Percentiles rank a stretch among this genome's conserved stretches.
phyloP scores from a whole-genome alignment of 64 coral and sea anemone species.

The Trachythela sp. region DNA sequence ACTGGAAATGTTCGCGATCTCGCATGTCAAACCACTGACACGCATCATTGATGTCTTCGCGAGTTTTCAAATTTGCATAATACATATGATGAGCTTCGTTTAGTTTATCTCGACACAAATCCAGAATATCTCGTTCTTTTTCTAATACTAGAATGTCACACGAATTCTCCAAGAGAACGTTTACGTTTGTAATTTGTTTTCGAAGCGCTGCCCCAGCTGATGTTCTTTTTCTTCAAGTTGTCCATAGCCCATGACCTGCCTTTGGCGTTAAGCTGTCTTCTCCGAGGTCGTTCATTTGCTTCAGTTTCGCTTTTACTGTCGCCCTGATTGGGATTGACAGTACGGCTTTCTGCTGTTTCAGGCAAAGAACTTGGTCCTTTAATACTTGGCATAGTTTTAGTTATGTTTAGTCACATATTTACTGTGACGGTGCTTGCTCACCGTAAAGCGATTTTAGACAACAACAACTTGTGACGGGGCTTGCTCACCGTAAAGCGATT shows the following conservation, averaged over 20 bases:
- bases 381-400: too few species aligned
- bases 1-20: conserved; percentile 41
- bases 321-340: too few species aligned
- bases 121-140: conserved; percentile 31
- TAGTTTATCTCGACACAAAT: conserved; percentile 28
- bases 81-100: conserved; percentile 29
- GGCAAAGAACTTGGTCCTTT: too few species aligned
- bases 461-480: too few species aligned
- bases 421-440: too few species aligned
- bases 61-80: background rate
- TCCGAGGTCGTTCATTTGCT: too few species aligned
- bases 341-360: too few species aligned
- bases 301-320: too few species aligned
- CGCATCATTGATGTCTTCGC: conserved; percentile 1
- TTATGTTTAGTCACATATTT: too few species aligned
- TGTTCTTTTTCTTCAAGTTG: background rate
- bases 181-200: conserved; percentile 46
- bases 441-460: too few species aligned
- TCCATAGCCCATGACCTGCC: conserved; percentile 12
- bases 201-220: conserved; percentile 14
- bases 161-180: background rate
- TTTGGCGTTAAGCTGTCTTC: background rate
- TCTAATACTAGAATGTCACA: conserved; percentile 20
- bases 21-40: conserved; percentile 35
- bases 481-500: too few species aligned